Base-by-base conservation (phyloP, 2,797 vertebrate genomes). In the Hydrocynus forskahlii region DNA sequence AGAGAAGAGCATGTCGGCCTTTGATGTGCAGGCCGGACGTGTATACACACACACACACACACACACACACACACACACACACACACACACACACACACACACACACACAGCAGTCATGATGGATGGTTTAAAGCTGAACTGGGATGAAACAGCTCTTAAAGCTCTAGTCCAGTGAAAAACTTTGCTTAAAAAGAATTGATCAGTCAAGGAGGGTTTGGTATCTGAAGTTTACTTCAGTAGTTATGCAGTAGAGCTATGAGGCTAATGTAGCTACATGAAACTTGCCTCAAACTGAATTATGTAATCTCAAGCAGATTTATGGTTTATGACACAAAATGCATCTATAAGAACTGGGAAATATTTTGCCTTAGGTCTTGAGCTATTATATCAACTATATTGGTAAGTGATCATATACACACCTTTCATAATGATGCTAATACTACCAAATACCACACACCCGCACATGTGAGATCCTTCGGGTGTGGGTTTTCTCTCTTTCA, bases 71-170 rank as follows among this genome's bases (percentile, higher is more conserved):
- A 73, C 62, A 78, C 45, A 67, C 48, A 29, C 75, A 23, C 17
- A 62, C 54, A 43, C 40, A 73, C 55, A 52, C 29, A 66, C 48
- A 55, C 60, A 4, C 13, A 55, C 13, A 57, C 70, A 60, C 59
- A 74, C 70, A 75, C 57, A 59, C 64, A 63, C 21, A 8, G 60
- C 23, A 35, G 21, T 59, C 40, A 62, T 76, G 80, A 76, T 76
- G 48, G 67, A 81, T 81, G 75, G 59, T 23, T 50, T 43, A 62
- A 57, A 63, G 64, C 25, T 57, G 7, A 35, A n/a, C n/a, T 52
- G 57, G 73, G 55, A 73, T 69, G 79, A 63, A 52, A 68, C 68
- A 81, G 71, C 66, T 76, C n/a, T 76, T 63, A 81, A 76, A 68
- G 66, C 9, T 7, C 9, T 68, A 45, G 35, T 68, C 13, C 29